Evolutionary conservation across 2,888 invertebrate genomes (phyloP), one percentile per base, ranked within the genome.

Genomic region (Agriopis leucophaearia): DNA sequence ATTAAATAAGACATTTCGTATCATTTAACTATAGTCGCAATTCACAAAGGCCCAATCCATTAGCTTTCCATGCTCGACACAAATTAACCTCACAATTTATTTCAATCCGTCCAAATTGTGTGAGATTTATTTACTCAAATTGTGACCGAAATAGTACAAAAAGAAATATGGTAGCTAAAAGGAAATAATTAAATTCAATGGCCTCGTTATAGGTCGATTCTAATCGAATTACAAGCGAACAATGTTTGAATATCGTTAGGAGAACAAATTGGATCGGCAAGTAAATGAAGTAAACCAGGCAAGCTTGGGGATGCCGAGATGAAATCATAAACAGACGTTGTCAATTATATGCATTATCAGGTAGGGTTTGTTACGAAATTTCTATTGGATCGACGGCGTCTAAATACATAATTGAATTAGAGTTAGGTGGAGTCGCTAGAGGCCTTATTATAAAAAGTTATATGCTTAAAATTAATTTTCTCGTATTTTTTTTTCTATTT

Each of bases 191-290:
- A 47, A 50, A 62, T 69, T 69, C 55, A 52, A 69, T 66, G 62
- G 50, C 56, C 69, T 73, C 73, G 70, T 70, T 69, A 69, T 64
- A 56, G 51, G 59, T 66, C 54, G 70, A 66, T 70, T 64, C 47
- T 62, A 66, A 73, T 73, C 69, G 42, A 69, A 71, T 73, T 64
- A 70, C 52, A 54, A 38, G 54, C 66, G 44, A 65, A 66, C 69
- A 69, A 64, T 70, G 70, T 70, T 73, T 70, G 66, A 70, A 70
- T 70, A 70, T 70, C 69, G 70, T 73, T 73, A 73, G 58, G 62
- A 44, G 51, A 63, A 59, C 38, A 35, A 59, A 70, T 69, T 73
- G 66, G 50, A 58, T 60, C 45, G 57, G 48, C 52, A 18, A 38
- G 52, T 15, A 55, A 55, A 55, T 55, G 42, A 55, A 55, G 18